A percentile compares a stretch with the other conserved stretches of the same genome.
These are phyloP conservation scores for Scomberomorus guttatus DNA, from an alignment of 2,797 vertebrate genomes.

Conservation along the genomic window DNA sequence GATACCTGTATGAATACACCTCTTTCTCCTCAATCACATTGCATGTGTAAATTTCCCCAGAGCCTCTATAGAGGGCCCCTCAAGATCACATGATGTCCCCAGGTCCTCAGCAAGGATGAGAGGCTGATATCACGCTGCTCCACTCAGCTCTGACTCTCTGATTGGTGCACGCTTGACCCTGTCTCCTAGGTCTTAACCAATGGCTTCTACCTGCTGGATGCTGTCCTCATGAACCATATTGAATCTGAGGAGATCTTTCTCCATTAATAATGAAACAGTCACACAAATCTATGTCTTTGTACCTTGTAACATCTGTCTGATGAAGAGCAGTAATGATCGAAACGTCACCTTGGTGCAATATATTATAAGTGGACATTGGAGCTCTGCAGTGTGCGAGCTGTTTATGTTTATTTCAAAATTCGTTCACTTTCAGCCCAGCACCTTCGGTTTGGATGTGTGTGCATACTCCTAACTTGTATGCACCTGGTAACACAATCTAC, in stretches of 20 bases:
- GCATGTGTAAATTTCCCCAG: conserved; percentile 1
- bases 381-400: no score
- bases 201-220: no score
- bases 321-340: no score
- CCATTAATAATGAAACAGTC: not conserved
- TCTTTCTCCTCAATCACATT: not conserved
- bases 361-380: no score
- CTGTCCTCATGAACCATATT: not conserved
- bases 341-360: no score
- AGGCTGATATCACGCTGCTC: not conserved
- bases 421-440: no score
- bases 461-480: no score
- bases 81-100: not conserved
- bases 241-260: not conserved
- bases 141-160: not conserved
- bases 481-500: not conserved
- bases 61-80: conserved; percentile 5
- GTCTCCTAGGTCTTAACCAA: not conserved
- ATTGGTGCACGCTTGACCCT: not conserved
- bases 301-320: no score
- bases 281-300: not conserved
- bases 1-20: not conserved
- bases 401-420: no score
- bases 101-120: not conserved
- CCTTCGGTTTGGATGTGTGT: no score